Conservation (phyloP, 1,140 invertebrate species). For the Contarinia nasturtii region DNA sequence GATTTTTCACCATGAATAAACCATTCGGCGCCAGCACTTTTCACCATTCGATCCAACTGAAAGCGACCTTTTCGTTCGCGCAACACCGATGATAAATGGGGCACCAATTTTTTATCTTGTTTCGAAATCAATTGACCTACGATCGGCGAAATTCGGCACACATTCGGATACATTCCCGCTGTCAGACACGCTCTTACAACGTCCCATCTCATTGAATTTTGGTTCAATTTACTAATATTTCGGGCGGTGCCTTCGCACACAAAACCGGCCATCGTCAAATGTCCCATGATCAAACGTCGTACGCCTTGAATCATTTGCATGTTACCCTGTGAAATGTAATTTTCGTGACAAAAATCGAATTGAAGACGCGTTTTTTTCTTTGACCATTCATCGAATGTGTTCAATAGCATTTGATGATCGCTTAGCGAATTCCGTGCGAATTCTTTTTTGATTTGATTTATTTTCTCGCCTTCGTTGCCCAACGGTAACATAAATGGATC, state of each 20-base stretch:
- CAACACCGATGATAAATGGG: constrained; percentile 57
- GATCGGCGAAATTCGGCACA: constrained; percentile 41
- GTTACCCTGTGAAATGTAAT: constrained; percentile 59
- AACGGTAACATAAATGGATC: constrained; percentile 65
- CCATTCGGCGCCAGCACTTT: constrained; percentile 56
- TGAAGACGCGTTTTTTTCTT: constrained; percentile 41
- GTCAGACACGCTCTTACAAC: constrained; percentile 78
- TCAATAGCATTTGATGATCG: constrained; percentile 69
- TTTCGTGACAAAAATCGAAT: constrained; percentile 51
- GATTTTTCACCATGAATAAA: constrained; percentile 70
- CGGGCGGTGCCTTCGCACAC: constrained; percentile 53
- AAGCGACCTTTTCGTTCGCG: constrained; percentile 17
- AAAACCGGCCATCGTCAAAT: constrained; percentile 69
- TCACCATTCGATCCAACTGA: constrained; percentile 16
- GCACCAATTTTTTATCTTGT: constrained; percentile 50
- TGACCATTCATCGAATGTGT: constrained; percentile 71
- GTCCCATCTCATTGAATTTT: constrained; percentile 77
- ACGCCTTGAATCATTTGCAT: constrained; percentile 74
- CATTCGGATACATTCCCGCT: constrained; percentile 73
- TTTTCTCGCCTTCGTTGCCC: constrained; percentile 28
- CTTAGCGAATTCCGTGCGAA: constrained; percentile 62
- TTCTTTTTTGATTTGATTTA: constrained; percentile 35
- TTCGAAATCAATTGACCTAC: constrained; percentile 26
- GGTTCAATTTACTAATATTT: constrained; percentile 60
- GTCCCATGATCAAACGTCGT: constrained; percentile 48